These are phyloP conservation scores for Pitta sordida DNA, from an alignment of 2,113 vertebrate genomes.

Conservation along the genomic window DNA sequence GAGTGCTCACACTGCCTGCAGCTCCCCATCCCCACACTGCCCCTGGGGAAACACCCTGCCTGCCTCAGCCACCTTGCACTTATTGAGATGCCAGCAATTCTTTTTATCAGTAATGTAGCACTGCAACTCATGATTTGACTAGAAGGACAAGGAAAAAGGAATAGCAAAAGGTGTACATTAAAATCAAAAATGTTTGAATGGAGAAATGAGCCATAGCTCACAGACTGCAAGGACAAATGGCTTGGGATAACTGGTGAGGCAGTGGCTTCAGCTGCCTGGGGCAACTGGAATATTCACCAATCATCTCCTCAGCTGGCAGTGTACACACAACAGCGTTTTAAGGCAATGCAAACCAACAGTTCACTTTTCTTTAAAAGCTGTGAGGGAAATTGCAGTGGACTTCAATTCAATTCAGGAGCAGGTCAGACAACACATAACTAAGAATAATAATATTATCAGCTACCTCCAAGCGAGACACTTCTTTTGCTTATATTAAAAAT, in stretches of 20 bases:
- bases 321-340: neutral
- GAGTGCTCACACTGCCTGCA: neutral
- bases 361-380: neutral
- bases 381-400: neutral
- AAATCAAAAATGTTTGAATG: neutral
- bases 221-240: neutral
- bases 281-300: neutral
- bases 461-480: neutral
- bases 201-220: neutral
- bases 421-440: neutral
- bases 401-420: neutral
- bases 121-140: neutral
- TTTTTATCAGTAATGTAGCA: neutral
- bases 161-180: neutral
- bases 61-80: neutral
- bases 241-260: neutral
- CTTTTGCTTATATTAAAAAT: neutral
- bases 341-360: neutral
- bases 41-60: no score
- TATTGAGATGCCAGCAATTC: neutral
- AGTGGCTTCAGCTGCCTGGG: neutral
- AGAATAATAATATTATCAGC: neutral
- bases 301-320: neutral
- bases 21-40: neutral
- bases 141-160: neutral